phyloP scores from a whole-genome alignment of 2,797 vertebrate genomes.

The Triplophysa bombifrons region DNA sequence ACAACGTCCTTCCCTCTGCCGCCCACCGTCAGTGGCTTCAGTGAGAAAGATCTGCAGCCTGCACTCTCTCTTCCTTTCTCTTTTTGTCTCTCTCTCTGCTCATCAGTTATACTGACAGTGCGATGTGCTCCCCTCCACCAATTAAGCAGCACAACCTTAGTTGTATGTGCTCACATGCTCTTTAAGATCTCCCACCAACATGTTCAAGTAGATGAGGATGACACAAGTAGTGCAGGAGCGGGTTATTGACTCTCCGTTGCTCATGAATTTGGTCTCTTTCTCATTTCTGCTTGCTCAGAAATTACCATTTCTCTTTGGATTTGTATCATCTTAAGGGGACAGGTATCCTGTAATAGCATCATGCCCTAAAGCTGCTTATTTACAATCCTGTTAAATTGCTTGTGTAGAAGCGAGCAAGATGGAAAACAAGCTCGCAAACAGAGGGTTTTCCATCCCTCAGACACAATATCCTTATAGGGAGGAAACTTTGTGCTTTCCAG shows the following conservation, averaged over 20 bases:
- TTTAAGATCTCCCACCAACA: slow-evolving; percentile 32
- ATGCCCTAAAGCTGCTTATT: slow-evolving; percentile 25
- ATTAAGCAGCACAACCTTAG: slow-evolving; percentile 26
- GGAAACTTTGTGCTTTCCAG: slow-evolving; percentile 41
- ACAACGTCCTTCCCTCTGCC: slow-evolving; percentile 65
- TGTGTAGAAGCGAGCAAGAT: slow-evolving; percentile 29
- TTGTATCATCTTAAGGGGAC: background rate
- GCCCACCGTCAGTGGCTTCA: slow-evolving; percentile 48
- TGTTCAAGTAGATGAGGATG: slow-evolving; percentile 35
- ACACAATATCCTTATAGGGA: slow-evolving; percentile 70
- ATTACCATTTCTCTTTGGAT: background rate
- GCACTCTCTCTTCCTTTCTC: background rate
- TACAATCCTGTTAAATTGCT: slow-evolving; percentile 22
- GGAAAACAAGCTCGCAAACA: slow-evolving; percentile 56
- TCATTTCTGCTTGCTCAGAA: background rate
- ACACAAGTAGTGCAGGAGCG: slow-evolving; percentile 28
- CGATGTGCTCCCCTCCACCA: slow-evolving; percentile 1
- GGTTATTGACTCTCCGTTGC: slow-evolving; percentile 8
- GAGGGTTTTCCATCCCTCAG: slow-evolving; percentile 64
- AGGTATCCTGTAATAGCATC: slow-evolving; percentile 15
- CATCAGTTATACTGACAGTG: slow-evolving; percentile 6
- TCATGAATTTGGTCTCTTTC: background rate
- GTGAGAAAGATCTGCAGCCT: slow-evolving; percentile 28
- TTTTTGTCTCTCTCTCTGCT: background rate
- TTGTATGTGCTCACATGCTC: background rate